Evolutionary conservation across 2,888 invertebrate species (phyloP), one percentile per base, ranked within the genome.

Genomic region (Drosophila meridiana): DNA sequence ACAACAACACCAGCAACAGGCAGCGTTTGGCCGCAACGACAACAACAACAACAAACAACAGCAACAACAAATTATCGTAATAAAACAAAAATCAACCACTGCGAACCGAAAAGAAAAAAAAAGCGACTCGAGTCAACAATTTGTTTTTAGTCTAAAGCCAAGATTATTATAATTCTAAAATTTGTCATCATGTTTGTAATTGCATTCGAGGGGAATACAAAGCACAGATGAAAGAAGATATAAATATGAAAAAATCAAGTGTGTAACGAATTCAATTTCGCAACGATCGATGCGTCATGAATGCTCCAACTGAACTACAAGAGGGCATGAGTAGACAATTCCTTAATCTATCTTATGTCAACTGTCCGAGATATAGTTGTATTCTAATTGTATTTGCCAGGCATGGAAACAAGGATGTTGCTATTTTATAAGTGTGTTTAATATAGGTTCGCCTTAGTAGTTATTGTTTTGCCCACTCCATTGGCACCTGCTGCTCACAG

Each of bases 11-110:
- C 28, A 52, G 20, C 3, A 71, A 60, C 59, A 68, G 53, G 47
- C 53, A 76, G 48, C 38, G 8, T 4, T 26, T 38, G 26, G 28
- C 52, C 26, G 34, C 50, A 45, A 42, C 58, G 32, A 14, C 50
- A 72, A 47, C 56, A 72, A 13, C 45, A 72, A 47, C 62, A 75
- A 58, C 42, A 64, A 40, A 59, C 43, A 65, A 52, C 61, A 64
- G 40, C 81, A 69, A 70, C 76, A 80, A 78, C 66, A 77, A 85
- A 82, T 87, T 87, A 88, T 63, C 70, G 71, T 83, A 87, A 84
- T 88, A 80, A 79, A 82, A 57, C 20, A 34, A 36, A 52, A 34
- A 52, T 13, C 65, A 83, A 68, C 62, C 74, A 83, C 72, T 70
- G 67, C 70, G 69, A 76, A 69, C 66, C 67, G 69, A 67, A 77